Conservation (phyloP, 2,113 vertebrate genomes). For the Antigone vipio region DNA sequence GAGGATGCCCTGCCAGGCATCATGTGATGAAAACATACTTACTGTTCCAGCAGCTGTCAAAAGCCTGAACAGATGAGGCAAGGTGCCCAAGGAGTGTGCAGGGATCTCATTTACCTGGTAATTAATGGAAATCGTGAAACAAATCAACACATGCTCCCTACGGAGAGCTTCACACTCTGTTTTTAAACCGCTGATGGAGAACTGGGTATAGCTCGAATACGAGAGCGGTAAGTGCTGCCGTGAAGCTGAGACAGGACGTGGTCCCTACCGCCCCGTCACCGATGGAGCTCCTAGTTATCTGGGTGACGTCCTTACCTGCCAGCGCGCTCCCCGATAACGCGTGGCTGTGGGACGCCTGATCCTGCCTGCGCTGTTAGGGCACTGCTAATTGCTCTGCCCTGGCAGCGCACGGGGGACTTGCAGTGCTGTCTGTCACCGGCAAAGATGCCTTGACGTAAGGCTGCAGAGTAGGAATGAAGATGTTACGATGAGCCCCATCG, state of each 20-base stretch:
- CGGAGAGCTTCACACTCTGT: not conserved
- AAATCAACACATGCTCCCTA: constrained; percentile 15
- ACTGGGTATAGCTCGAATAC: accelerated
- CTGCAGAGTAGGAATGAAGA: not conserved
- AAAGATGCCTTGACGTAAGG: not conserved
- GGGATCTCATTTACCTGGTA: constrained; percentile 61
- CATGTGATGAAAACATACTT: not conserved
- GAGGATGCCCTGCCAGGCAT: not conserved
- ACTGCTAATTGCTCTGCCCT: not conserved
- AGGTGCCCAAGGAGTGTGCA: constrained; percentile 20
- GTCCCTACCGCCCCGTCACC: accelerated
- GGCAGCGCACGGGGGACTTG: accelerated
- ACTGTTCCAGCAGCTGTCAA: constrained; percentile 25
- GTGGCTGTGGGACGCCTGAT: not conserved
- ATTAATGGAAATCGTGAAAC: constrained; percentile 57
- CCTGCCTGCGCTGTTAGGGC: accelerated
- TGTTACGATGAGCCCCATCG: not conserved
- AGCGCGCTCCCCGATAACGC: accelerated
- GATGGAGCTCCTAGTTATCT: accelerated
- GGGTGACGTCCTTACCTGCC: not conserved
- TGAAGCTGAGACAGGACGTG: not conserved
- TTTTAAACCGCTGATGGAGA: not conserved
- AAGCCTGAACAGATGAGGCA: not conserved
- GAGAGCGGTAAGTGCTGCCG: not conserved
- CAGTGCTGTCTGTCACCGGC: not conserved